A percentile compares a stretch with the other conserved stretches of the same genome.
Conservation (phyloP, 2,797 vertebrate species). For the Buphagus erythrorhynchus region DNA sequence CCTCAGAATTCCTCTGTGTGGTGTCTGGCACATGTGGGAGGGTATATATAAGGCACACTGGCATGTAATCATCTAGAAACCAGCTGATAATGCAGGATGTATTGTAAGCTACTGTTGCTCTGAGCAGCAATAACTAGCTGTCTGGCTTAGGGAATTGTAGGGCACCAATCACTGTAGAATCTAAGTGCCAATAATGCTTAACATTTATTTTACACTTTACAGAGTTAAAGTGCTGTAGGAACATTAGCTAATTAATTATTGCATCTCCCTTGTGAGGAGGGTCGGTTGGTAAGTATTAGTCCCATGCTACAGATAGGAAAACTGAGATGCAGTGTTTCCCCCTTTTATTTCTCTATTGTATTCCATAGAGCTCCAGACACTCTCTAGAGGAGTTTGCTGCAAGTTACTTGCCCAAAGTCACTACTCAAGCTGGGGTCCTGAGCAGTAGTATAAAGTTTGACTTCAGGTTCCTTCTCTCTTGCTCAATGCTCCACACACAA, state of each 20-base stretch:
- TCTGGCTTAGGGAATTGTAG: constrained; percentile 66
- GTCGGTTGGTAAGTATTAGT: constrained; percentile 65
- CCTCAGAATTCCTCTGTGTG: neutral
- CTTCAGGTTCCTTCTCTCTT: neutral
- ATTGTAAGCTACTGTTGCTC: constrained; percentile 21
- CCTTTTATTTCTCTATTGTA: constrained; percentile 25
- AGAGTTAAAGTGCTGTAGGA: constrained; percentile 69
- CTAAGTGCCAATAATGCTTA: constrained; percentile 72
- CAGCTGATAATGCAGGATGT: constrained; percentile 19
- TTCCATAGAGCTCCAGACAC: neutral
- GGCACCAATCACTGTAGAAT: constrained; percentile 68
- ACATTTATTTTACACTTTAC: constrained; percentile 72
- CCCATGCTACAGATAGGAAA: constrained; percentile 59
- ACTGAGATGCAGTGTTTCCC: constrained; percentile 52
- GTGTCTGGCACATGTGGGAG: neutral
- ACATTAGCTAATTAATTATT: constrained; percentile 73
- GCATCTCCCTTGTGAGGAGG: constrained; percentile 59
- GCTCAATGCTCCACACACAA: fast-evolving
- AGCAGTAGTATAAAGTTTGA: neutral
- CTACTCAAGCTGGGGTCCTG: neutral
- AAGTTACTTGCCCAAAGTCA: neutral
- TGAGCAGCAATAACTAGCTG: constrained; percentile 64
- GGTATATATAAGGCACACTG: neutral
- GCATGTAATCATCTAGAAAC: neutral
- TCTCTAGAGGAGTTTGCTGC: neutral